A percentile compares a stretch with the other conserved stretches of the same genome.
These are phyloP conservation scores for Thelaira solivaga DNA, from an alignment of 2,888 invertebrate genomes.

Conservation along the genomic window DNA sequence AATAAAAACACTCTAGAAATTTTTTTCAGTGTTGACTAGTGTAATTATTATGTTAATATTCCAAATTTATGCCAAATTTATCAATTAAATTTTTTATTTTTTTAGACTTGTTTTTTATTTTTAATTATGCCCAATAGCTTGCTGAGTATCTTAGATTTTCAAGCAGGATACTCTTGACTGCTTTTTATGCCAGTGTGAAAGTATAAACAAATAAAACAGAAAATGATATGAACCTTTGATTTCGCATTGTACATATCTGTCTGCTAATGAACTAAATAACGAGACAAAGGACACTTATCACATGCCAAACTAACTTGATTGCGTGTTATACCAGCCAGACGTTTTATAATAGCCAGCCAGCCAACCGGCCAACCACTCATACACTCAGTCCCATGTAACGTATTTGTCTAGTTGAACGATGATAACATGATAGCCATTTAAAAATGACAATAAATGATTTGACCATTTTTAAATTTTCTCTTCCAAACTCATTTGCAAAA, in stretches of 20 bases:
- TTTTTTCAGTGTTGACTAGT: too few relatives aligned
- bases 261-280: constrained; percentile 33
- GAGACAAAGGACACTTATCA: constrained; percentile 70
- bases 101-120: too few relatives aligned
- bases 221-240: too few relatives aligned
- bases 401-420: constrained; percentile 26
- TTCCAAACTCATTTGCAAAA: constrained; percentile 70
- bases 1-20: too few relatives aligned
- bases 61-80: too few relatives aligned
- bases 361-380: neutral
- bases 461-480: constrained; percentile 67
- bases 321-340: constrained; percentile 60
- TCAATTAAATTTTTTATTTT: too few relatives aligned
- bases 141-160: too few relatives aligned
- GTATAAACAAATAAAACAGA: too few relatives aligned
- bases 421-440: constrained; percentile 37
- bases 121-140: too few relatives aligned
- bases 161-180: too few relatives aligned
- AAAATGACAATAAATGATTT: constrained; percentile 74
- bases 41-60: too few relatives aligned
- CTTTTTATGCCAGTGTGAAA: too few relatives aligned
- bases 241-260: neutral
- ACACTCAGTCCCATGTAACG: neutral
- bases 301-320: constrained; percentile 65
- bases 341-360: constrained; percentile 38